Base-by-base conservation (phyloP, 2,113 vertebrate genomes). In the Lasiurus cinereus region DNA sequence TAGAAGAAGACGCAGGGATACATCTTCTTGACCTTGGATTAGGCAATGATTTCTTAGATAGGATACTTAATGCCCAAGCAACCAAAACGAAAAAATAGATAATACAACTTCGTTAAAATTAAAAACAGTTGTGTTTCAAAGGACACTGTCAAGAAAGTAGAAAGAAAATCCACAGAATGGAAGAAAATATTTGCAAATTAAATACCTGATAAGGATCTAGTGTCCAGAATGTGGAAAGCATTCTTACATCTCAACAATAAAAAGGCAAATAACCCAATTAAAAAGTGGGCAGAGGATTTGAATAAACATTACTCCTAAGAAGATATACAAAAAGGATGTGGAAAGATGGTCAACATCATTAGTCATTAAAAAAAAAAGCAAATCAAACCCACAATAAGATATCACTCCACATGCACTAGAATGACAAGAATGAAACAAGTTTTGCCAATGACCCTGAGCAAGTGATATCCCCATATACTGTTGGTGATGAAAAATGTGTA, bases 141-240 rank as follows among this genome's bases (percentile, higher is more conserved):
- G 24, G 39, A 79, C 4, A 67, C 24, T 33, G 27, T 62, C 8
- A 88, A 67, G 46, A 73, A 82, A 64, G 43, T 70, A 19, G 62
- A 59, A 59, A 62, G 69, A 6, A 59, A 95, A 54, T 22, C 6
- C 16, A 93, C 13, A 18, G 36, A 62, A 93, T 48, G 48, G 22
- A 27, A 89, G 56, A 91, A 91, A 74, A 86, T 91, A 69, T 48
- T 86, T 88, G 2, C 21, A 92, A 76, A 89, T 67, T 9, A 70
- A 43, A 19, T 73, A 67, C 83, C n/a, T 73, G 29, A 86, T 73
- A 62, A 91, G 14, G 10, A 31, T 46, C 74, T 82, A 86, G 19
- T 59, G 50, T 67, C 33, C 46, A 88, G 4, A 70, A 88, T 46
- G 29, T 72, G 31, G 33, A 76, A 82, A 77, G 9, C 66, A 88